These are phyloP conservation scores for Laothoe populi DNA, from an alignment of 2,888 invertebrate species.

Conservation along the genomic window DNA sequence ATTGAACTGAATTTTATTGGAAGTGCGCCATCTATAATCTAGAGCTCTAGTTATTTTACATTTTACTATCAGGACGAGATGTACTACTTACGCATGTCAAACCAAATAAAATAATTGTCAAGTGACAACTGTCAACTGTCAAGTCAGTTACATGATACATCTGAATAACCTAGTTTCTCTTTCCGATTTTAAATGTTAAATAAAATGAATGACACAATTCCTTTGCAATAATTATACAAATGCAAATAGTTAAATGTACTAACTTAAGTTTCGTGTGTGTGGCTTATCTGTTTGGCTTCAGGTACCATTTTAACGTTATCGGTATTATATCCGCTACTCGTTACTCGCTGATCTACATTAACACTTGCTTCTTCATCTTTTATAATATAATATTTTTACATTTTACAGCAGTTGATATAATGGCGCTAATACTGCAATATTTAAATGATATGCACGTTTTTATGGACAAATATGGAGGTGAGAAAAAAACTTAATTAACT, in stretches of 20 bases:
- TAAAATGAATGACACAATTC: conserved; percentile 26
- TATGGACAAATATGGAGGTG: conserved; percentile 94
- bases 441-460: conserved; percentile 91
- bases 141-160: conserved; percentile 42
- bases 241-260: conserved; percentile 20
- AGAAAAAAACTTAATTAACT: conserved; percentile 58
- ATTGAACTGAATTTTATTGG: neutral
- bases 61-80: conserved; percentile 6
- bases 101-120: neutral
- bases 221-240: conserved; percentile 18
- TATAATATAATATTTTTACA: conserved; percentile 38
- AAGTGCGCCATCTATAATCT: neutral
- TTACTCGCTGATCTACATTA: neutral
- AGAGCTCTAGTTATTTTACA: neutral
- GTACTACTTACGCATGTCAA: neutral
- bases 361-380: neutral
- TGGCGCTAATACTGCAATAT: conserved; percentile 93
- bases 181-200: conserved; percentile 29
- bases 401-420: conserved; percentile 83
- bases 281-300: conserved; percentile 29
- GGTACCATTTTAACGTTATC: conserved; percentile 26
- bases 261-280: conserved; percentile 7
- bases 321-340: conserved; percentile 17
- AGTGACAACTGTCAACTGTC: conserved; percentile 33
- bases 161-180: conserved; percentile 47